Evolutionary conservation across 2,888 invertebrate genomes (phyloP), one percentile per base, ranked within the genome.

Genomic region (Cheilosia pagana): DNA sequence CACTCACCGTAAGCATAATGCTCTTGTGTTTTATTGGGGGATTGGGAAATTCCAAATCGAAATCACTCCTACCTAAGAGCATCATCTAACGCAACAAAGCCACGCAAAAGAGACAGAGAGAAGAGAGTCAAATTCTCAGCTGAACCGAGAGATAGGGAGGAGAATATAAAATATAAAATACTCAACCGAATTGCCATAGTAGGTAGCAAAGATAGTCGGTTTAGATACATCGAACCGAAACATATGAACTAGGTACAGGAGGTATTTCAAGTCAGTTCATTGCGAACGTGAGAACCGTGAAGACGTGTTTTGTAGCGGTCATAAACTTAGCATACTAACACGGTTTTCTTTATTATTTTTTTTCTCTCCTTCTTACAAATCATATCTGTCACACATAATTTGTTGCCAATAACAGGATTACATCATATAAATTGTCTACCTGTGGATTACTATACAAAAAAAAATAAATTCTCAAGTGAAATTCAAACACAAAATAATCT

Each of bases 201-300:
- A 78, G 78, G 78, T 65, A 78, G 63, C 28, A 63, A 70, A 70
- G 71, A 78, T 78, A 89, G 89, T 90, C 88, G 88, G 88, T 88
- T 88, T 89, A 78, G 88, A 87, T 82, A 88, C 88, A 88, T 88
- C 87, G 88, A 88, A 88, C 87, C 89, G 88, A 88, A 87, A 88
- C 87, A 88, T 88, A 88, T 78, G 78, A 78, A 88, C 86, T 87
- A 87, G 86, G 87, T 88, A 81, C 87, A 86, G 87, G 88, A 87
- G 87, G 86, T 86, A 83, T 83, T 87, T 77, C 68, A 67, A 88
- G 89, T 90, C 89, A 91, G 90, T 91, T 91, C 90, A 89, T 88
- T 89, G 89, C 88, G 90, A 91, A 91, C 91, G 91, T 90, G 91
- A 91, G 90, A 90, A 90, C 90, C 88, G 91, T 90, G 89, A 89